Percentiles rank a stretch among this genome's conserved stretches.
phyloP scores from a whole-genome alignment of 2,888 invertebrate genomes.

The Agrotis exclamationis region DNA sequence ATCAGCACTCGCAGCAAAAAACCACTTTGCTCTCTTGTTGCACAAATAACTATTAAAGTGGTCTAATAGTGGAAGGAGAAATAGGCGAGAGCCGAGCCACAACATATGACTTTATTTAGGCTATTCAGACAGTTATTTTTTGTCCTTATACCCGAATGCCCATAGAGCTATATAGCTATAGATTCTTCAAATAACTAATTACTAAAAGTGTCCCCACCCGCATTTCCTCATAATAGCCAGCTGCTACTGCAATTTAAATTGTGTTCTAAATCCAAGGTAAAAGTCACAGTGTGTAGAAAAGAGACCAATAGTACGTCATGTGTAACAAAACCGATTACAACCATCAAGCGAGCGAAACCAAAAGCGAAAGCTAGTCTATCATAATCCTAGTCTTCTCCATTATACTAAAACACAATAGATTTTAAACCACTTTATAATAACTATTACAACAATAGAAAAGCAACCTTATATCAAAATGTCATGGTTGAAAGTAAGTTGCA shows the following conservation, averaged over 20 bases:
- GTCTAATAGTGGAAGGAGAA: no score
- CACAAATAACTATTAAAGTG: no score
- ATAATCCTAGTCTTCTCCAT: constrained; percentile 14
- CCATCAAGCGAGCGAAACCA: constrained; percentile 40
- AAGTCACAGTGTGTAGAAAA: neutral
- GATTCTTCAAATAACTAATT: no score
- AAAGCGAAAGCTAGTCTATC: constrained; percentile 38
- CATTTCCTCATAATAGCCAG: no score
- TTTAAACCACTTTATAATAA: constrained; percentile 17
- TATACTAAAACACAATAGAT: constrained; percentile 46
- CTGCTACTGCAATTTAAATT: neutral
- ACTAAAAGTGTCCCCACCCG: no score
- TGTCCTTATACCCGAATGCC: no score
- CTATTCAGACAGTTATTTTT: no score
- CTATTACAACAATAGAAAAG: constrained; percentile 12
- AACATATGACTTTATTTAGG: no score
- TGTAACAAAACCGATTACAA: constrained; percentile 34
- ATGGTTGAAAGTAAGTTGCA: constrained; percentile 9
- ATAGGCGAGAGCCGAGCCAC: no score
- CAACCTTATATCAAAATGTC: neutral
- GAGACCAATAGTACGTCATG: constrained; percentile 7
- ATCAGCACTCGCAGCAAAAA: no score
- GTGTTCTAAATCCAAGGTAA: neutral
- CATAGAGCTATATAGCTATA: no score
- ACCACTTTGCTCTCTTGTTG: no score